Base-by-base conservation (phyloP, 2,888 invertebrate species). In the Hofmannophila pseudospretella region DNA sequence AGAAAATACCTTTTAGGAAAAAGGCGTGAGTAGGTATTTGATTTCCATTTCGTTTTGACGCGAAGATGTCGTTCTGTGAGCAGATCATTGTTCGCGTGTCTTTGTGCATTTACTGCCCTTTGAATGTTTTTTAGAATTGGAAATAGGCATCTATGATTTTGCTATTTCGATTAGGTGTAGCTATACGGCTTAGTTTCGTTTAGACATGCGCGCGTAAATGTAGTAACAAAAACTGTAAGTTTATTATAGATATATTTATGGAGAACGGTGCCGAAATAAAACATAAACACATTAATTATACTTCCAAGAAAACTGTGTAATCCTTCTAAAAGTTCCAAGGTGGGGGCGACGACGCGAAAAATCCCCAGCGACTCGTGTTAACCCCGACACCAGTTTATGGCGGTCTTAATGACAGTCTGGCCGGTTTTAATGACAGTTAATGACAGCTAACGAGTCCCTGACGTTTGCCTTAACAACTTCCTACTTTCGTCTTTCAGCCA, bases 341-440 rank as follows among this genome's bases (percentile, higher is more conserved):
- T 38, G 41, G 38, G n/a, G 41, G 44, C 36, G 44, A 39, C 16
- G 34, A 35, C 29, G 23, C 20, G 34, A 38, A 64, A 64, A 67
- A 64, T 64, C 68, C 67, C 48, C 32, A 47, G 63, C 39, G 67
- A 37, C 49, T 46, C 55, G 30, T 40, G 44, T 54, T 52, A 51
- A 54, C 56, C 57, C n/a, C 30, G 37, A 27, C 28, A 12, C 32
- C 58, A 50, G 52, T 64, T 70, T 67, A 68, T 48, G 67, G 52
- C 51, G 44, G 40, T 32, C 55, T 51, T 67, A 67, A 71, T 56
- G 69, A 57, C 62, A 53, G 52, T 58, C 51, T 42, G 45, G 52
- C 55, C 52, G 44, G 58, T 61, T 67, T 69, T 79, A 80, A 81
- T 75, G 75, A 58, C 65, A 54, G 51, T 60, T 67, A 76, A 79